Base-by-base conservation (phyloP, 2,888 invertebrate species). In the Iphiclides podalirius region DNA sequence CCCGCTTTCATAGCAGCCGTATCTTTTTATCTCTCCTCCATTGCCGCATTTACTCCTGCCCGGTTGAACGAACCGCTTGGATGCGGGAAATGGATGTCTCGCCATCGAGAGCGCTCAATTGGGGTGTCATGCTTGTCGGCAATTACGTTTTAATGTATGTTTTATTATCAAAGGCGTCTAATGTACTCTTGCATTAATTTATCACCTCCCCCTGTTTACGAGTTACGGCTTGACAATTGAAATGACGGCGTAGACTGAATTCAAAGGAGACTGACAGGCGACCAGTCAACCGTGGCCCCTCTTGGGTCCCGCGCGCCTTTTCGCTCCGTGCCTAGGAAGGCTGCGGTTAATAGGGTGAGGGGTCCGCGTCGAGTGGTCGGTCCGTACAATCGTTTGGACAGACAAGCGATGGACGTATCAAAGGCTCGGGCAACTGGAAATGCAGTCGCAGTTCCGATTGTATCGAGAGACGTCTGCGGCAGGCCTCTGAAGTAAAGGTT, bases 371-470 rank as follows among this genome's bases (percentile, higher is more conserved):
- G 40, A 35, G 49, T 73, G 82, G 85, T 62, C 61, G 64, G 65
- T 66, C 67, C 71, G 67, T 67, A 80, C 82, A 85, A 82, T 85
- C 81, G 80, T 80, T 76, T 71, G 75, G 82, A 84, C 80, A 83
- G 87, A 87, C 87, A 87, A 82, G 72, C 82, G 87, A 85, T 81
- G 86, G 87, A 86, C 84, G 81, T 79, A 84, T 87, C 85, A 87
- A 87, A 87, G 86, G 82, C 75, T 35, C 67, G 72, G 68, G 78
- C 75, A 77, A 76, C 79, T 80, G 79, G 49, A 80, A 80, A 82
- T 82, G 84, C 86, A 85, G 83, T 83, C 80, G 83, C 83, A 79
- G 79, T 79, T 80, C 70, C 76, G 81, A 86, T 86, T 85, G 82
- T 81, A 85, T 85, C 80, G 78, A 74, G 72, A 69, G 79, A 81